Evolutionary conservation across 2,888 invertebrate genomes (phyloP), one percentile per base, ranked within the genome.

Genomic region (Coremacera marginata): DNA sequence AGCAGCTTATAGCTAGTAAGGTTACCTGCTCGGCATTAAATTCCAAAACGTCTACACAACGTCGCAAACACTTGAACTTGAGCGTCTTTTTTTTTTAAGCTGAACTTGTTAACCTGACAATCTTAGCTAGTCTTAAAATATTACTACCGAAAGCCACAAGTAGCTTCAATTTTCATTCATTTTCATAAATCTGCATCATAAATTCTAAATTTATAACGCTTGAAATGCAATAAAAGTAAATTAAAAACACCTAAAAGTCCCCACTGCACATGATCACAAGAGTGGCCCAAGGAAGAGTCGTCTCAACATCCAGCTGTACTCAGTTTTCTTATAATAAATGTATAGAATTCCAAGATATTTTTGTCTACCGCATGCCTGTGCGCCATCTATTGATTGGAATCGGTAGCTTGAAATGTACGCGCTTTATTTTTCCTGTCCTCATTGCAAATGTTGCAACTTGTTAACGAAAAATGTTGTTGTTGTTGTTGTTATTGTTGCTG

Each of bases 351-450:
- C 67, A 2, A 8, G 67, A 37, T 37, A 67, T 67, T 67, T 22
- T 22, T 19, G 67, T 37, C 67, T 34, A 67, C 67, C 67, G 67
- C 67, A 67, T 67, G 67, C 37, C 67, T n/a, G 44, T 34, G 65
- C 37, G 34, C 31, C 65, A 34, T 37, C 67, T 67, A 44, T 67
- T 67, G 67, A 67, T 67, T 67, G 37, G 67, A 31, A 67, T 67
- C 67, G 67, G 67, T 37, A 67, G 67, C 67, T 60, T 44, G 14
- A 25, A 27, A 27, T 60, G 9, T 55, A 22, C 19, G 19, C 55
- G 19, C 55, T 27, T 60, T 22, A 16, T 27, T 14, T 22, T 27
- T 14, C 25, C 7, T 22, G 60, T 22, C 25, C 14, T 22, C 14
- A 11, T 49, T 49, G 25, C 63, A 16, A 52, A 22, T 73, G 31